Conservation (phyloP, 2,888 invertebrate genomes). For the Epirrhoe tristata region DNA sequence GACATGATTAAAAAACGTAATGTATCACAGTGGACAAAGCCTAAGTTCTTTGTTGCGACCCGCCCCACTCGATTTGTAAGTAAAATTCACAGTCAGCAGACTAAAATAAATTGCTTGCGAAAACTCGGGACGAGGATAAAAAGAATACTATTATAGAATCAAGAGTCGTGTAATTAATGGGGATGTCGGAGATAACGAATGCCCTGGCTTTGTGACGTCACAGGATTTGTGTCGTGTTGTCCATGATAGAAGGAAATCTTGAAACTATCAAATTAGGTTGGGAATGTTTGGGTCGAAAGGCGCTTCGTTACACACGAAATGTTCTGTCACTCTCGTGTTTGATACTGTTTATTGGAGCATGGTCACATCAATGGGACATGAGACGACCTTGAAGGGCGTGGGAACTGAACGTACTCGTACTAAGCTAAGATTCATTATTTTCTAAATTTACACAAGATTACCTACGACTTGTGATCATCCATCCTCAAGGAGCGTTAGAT, state of each 20-base stretch:
- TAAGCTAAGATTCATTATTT: no score
- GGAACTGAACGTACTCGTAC: not conserved
- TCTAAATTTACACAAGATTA: no score
- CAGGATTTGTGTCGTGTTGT: constrained; percentile 19
- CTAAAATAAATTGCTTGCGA: constrained; percentile 72
- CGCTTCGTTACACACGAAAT: not conserved
- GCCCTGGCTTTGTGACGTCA: constrained; percentile 50
- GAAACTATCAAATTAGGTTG: constrained; percentile 9
- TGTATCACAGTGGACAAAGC: constrained; percentile 17
- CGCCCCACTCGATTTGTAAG: constrained; percentile 61
- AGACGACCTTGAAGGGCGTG: not conserved
- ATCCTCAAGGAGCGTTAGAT: no score
- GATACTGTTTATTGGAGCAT: not conserved
- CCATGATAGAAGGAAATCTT: constrained; percentile 22
- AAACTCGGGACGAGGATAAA: constrained; percentile 57
- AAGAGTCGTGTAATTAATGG: constrained; percentile 71
- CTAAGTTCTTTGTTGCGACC: constrained; percentile 35
- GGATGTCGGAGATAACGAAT: constrained; percentile 57
- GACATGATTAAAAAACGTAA: not conserved
- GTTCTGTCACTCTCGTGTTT: not conserved
- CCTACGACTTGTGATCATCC: no score
- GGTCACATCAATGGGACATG: not conserved
- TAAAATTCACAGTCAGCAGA: constrained; percentile 67
- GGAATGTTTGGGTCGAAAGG: not conserved
- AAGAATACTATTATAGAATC: constrained; percentile 65